Conservation (phyloP, 35 echinoderm and acorn worm species). For the Diadema setosum region DNA sequence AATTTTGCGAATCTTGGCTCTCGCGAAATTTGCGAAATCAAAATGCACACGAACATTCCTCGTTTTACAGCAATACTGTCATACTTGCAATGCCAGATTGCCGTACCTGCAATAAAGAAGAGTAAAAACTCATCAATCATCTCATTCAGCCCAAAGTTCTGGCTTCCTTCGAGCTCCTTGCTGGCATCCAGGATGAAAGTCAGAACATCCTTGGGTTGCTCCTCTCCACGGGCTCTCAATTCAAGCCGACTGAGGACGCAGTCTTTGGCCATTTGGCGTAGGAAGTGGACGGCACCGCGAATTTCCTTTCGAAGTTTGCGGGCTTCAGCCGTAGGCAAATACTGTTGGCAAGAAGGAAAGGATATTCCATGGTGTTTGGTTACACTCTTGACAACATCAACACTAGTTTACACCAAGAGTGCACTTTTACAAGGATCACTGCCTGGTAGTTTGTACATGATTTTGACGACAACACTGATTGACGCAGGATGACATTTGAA, state of each 20-base stretch:
- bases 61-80: too few species aligned
- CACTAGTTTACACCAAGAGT: too few species aligned
- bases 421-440: too few species aligned
- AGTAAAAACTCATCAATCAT: constrained; percentile 75
- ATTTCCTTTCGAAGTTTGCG: constrained; percentile 1
- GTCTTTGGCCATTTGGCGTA: constrained; percentile 25
- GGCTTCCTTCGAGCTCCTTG: background rate
- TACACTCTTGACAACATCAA: too few species aligned
- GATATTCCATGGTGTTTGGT: background rate
- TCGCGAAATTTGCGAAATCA: too few species aligned
- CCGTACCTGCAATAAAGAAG: constrained; percentile 69
- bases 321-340: background rate
- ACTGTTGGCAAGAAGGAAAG: background rate
- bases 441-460: too few species aligned
- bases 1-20: too few species aligned
- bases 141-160: constrained; percentile 21
- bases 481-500: too few species aligned
- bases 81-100: too few species aligned
- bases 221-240: constrained; percentile 17
- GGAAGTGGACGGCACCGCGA: background rate
- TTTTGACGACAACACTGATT: too few species aligned
- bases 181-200: constrained; percentile 46
- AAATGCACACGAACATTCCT: too few species aligned
- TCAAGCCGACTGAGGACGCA: constrained; percentile 16
- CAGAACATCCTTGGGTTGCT: constrained; percentile 39